Base-by-base conservation (phyloP, 2,113 vertebrate species). In the Leptobrachium ailaonicum region DNA sequence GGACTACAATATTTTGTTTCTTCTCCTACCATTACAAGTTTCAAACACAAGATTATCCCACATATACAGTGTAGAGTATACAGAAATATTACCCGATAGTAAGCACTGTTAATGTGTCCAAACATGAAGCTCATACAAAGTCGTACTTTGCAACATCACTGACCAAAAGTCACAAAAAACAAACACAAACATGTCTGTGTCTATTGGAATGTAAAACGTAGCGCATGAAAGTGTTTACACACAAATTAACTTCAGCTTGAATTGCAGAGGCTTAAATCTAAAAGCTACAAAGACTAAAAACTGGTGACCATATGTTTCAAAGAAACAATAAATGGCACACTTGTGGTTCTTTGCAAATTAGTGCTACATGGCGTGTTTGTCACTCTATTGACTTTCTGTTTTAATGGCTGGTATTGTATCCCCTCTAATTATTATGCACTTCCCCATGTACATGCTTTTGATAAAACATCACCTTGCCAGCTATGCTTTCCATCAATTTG, bases 401-500 rank as follows among this genome's bases (percentile, higher is more conserved):
- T 54, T 77, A 77, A 71, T 77, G 32, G 41, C 66, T 62, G 76
- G 66, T 77, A 77, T 77, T 77, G 76, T 70, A 71, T 70, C 53
- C 42, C 76, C 67, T 69, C 41, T 71, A 77, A 77, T 77, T 77
- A 77, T 45, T 62, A 69, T 70, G 42, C 66, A 70, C 67, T 45
- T 77, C 54, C 44, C 53, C 32, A 70, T 77, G 66, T 69, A 40
- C 43, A 70, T 44, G 10, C 53, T 62, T 62, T 62, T 41, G 43
- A 71, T 2, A 70, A 62, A 77, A 77, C 32, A 60, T 77, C 75
- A 77, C 75, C 41, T 77, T 77, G 74, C 53, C 75, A 77, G 32
- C 50, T 69, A 68, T 77, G 53, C 75, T 77, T 77, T 70, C 75
- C 66, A 70, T 77, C 54, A 77, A 76, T 60, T 76, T 76, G 54